Evolutionary conservation across 2,113 vertebrate species (phyloP).

Genomic region (Pseudopipra pipra): DNA sequence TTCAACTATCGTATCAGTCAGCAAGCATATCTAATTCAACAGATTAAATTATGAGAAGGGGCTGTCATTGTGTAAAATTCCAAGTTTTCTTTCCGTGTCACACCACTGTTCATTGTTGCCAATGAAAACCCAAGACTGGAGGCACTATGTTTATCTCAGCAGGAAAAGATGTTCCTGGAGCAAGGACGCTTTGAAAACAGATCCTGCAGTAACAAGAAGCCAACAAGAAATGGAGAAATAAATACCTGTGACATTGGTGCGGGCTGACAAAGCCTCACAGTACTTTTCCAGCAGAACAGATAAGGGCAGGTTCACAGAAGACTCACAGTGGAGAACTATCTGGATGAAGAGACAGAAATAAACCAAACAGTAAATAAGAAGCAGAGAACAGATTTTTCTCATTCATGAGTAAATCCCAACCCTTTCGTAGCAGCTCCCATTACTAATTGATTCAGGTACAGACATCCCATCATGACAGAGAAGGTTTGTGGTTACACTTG

Average conservation of each 20-base stretch:
- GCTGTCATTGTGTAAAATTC: neutral
- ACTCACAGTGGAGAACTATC: constrained; percentile 65
- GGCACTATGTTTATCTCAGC: neutral
- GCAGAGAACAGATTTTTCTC: neutral
- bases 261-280: constrained; percentile 69
- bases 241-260: constrained; percentile 74
- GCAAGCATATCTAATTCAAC: neutral
- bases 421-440: neutral
- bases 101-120: neutral
- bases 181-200: constrained; percentile 27
- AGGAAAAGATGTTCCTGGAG: neutral
- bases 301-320: constrained; percentile 53
- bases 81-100: neutral
- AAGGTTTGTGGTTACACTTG: neutral
- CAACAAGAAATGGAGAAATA: neutral
- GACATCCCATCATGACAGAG: neutral
- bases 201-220: constrained; percentile 19
- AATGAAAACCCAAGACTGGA: neutral
- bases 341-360: constrained; percentile 10
- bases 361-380: neutral
- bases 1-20: neutral
- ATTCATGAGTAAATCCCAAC: neutral
- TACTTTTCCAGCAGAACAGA: constrained; percentile 69
- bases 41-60: neutral
- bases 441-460: neutral